Percentiles rank a stretch among this genome's conserved stretches.
phyloP scores from a whole-genome alignment of 2,113 vertebrate genomes.

The Gorsachius goisagi region DNA sequence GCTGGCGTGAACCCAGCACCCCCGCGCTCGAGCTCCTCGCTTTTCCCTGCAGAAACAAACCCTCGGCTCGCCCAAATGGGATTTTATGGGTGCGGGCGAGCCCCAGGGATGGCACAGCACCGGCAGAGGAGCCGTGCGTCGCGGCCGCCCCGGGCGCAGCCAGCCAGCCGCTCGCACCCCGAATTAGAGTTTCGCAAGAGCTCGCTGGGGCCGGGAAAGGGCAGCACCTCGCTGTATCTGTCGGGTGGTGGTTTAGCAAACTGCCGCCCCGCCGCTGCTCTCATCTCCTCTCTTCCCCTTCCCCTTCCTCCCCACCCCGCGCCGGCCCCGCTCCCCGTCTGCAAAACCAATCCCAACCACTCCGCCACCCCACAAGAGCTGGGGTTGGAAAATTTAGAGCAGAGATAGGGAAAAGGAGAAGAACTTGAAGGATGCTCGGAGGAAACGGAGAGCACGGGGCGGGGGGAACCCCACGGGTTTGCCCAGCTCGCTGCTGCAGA shows the following conservation, averaged over 20 bases:
- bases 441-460: not conserved
- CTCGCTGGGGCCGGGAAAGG: accelerated
- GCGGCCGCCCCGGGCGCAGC: accelerated
- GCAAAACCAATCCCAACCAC: not conserved
- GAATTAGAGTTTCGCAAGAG: not conserved
- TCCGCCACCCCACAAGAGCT: not conserved
- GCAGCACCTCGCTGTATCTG: not conserved
- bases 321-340: accelerated
- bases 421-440: not conserved
- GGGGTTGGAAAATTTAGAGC: not conserved
- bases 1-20: not conserved
- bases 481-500: not conserved
- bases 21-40: accelerated
- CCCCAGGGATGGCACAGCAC: not conserved
- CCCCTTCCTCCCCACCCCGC: not conserved
- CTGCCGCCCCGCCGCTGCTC: not conserved
- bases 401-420: not conserved
- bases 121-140: accelerated
- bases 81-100: not conserved
- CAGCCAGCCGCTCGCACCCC: not conserved
- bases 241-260: not conserved
- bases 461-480: too few species aligned
- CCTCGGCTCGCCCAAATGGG: not conserved
- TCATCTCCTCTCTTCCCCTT: not conserved
- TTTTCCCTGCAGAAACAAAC: not conserved